Percentiles rank a stretch among this genome's conserved stretches.
phyloP scores from a whole-genome alignment of 1,140 invertebrate species.

The Aphelenchoides fujianensis region DNA sequence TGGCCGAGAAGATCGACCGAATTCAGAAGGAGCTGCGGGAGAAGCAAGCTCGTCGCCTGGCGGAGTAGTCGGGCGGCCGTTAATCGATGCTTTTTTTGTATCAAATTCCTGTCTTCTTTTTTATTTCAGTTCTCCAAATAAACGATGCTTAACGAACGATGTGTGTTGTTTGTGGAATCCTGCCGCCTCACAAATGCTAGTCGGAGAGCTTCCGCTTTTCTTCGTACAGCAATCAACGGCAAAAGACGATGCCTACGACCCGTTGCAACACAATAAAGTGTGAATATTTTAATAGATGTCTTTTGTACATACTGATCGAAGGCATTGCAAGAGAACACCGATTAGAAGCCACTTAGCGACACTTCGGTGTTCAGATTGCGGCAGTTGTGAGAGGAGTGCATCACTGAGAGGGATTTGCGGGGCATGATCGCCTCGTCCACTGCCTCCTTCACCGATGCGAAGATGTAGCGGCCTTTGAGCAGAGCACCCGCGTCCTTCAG shows the following conservation, averaged over 20 bases:
- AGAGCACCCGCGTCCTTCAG: background rate
- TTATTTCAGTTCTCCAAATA: too few species aligned
- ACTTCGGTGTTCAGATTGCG: background rate
- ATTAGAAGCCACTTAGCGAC: background rate
- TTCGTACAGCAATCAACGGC: too few species aligned
- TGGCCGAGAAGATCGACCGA: conserved; percentile 98
- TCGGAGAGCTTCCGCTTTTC: too few species aligned
- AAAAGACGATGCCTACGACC: too few species aligned
- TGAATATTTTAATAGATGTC: too few species aligned
- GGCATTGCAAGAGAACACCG: too few species aligned
- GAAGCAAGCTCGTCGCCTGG: conserved; percentile 54
- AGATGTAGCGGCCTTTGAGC: conserved; percentile 9
- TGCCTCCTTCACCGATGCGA: background rate
- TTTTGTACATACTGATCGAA: too few species aligned
- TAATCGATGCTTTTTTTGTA: background rate
- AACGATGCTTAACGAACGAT: too few species aligned
- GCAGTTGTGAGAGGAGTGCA: background rate
- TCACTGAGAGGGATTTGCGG: background rate
- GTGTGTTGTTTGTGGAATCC: too few species aligned
- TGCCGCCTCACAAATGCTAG: too few species aligned
- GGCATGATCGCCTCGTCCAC: background rate
- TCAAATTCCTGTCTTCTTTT: too few species aligned
- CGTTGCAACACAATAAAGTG: too few species aligned
- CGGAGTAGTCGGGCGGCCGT: background rate
- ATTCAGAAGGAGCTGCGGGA: conserved; percentile 91